Conservation (phyloP, 2,113 vertebrate species). For the Chaetodon auriga region DNA sequence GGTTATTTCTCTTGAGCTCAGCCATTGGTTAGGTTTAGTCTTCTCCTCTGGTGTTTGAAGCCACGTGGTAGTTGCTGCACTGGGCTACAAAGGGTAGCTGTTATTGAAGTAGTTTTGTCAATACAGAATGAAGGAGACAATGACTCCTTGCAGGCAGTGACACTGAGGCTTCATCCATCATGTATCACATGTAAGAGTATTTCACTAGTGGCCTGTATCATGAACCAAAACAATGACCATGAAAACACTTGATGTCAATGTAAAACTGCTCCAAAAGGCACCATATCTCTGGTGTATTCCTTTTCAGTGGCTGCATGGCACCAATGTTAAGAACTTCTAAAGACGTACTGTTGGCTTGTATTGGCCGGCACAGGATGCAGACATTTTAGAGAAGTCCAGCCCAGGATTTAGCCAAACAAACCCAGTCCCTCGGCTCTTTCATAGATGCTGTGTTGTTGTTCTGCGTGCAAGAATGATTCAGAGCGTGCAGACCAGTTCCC, state of each 20-base stretch:
- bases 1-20: constrained; percentile 48
- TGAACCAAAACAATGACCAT: constrained; percentile 4
- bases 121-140: constrained; percentile 1
- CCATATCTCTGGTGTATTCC: background rate
- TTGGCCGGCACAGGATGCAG: constrained; percentile 1
- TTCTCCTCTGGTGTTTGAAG: constrained; percentile 38
- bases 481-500: constrained; percentile 71
- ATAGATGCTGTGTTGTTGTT: constrained; percentile 39
- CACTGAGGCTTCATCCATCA: background rate
- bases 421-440: constrained; percentile 10
- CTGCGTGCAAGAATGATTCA: constrained; percentile 52
- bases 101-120: constrained; percentile 29
- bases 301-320: background rate
- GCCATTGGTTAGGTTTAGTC: constrained; percentile 34
- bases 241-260: background rate
- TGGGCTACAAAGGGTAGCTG: constrained; percentile 9
- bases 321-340: background rate
- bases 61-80: constrained; percentile 31
- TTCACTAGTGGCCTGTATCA: background rate
- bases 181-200: background rate
- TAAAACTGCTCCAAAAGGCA: background rate
- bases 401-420: constrained; percentile 31
- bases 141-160: constrained; percentile 7
- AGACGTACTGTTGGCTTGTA: constrained; percentile 6
- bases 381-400: constrained; percentile 39